These are phyloP conservation scores for Achlya flavicornis DNA, from an alignment of 2,888 invertebrate genomes.

Conservation along the genomic window DNA sequence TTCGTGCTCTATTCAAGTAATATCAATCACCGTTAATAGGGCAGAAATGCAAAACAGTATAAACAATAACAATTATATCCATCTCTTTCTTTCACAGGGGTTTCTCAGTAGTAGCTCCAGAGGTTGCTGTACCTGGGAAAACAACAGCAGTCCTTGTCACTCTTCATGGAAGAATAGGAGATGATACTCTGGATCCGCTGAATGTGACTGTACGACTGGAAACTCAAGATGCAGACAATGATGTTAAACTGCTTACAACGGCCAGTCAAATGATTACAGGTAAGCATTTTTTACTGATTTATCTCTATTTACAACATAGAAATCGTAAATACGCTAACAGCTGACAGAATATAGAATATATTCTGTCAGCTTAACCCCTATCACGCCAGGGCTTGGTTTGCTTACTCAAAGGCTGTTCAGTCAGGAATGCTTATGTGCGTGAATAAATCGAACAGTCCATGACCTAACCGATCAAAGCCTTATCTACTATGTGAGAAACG, in stretches of 20 bases:
- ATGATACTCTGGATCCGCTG: constrained; percentile 72
- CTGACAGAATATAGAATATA: too few relatives aligned
- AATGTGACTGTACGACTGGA: constrained; percentile 85
- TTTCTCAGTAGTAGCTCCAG: constrained; percentile 87
- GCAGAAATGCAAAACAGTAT: neutral
- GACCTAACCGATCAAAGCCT: too few relatives aligned
- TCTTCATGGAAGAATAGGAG: constrained; percentile 78
- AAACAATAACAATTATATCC: neutral
- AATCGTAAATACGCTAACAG: too few relatives aligned
- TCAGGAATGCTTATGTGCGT: too few relatives aligned
- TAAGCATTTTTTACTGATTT: constrained; percentile 36
- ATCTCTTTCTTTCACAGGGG: constrained; percentile 73
- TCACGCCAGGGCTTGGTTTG: too few relatives aligned
- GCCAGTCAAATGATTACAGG: constrained; percentile 80
- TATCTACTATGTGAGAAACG: too few relatives aligned
- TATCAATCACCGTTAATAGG: neutral
- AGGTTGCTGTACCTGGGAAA: constrained; percentile 86
- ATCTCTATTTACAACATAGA: neutral
- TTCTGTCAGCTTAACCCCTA: too few relatives aligned
- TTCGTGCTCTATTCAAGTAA: too few relatives aligned
- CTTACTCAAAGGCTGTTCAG: too few relatives aligned
- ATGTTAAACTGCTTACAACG: constrained; percentile 70
- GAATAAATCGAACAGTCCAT: too few relatives aligned
- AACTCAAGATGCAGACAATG: constrained; percentile 74
- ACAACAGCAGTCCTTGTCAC: constrained; percentile 86